These are phyloP conservation scores for Pseudochirops corinnae DNA, from an alignment of 2,797 vertebrate genomes.

Conservation along the genomic window DNA sequence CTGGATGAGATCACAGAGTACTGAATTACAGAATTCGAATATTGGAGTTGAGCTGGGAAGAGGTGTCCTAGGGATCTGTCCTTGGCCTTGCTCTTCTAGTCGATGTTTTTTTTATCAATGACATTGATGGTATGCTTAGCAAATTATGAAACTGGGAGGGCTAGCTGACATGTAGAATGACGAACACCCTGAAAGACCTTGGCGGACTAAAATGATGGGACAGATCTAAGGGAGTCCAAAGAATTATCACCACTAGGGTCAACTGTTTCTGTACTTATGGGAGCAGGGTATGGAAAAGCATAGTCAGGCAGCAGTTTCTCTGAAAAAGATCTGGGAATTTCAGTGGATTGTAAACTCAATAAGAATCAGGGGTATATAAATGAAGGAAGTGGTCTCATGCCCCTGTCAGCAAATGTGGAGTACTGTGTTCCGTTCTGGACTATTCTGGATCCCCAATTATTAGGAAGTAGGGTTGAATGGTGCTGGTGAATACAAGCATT, in stretches of 20 bases:
- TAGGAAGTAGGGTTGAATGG: not conserved
- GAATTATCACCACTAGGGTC: not conserved
- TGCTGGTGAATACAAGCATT: not conserved
- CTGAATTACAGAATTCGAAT: not conserved
- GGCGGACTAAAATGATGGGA: not conserved
- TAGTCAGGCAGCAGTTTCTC: not conserved
- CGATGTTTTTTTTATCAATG: not conserved
- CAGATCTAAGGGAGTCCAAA: not conserved
- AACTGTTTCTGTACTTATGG: not conserved
- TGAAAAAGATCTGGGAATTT: not conserved
- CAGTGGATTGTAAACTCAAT: not conserved
- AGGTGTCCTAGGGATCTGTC: not conserved
- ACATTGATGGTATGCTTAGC: not conserved
- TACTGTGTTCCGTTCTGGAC: not conserved
- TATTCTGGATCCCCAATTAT: not conserved
- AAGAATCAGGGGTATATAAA: not conserved
- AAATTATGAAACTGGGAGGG: not conserved
- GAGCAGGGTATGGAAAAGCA: not conserved
- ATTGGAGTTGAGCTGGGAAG: not conserved
- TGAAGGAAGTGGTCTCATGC: not conserved
- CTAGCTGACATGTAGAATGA: not conserved
- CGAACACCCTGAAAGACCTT: not conserved
- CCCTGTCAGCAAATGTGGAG: not conserved
- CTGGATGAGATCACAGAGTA: not conserved
- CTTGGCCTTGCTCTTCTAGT: not conserved